Percentiles rank a stretch among this genome's conserved stretches.
Conservation (phyloP, 2,888 invertebrate genomes). For the Brachynemurus nebulosus region DNA sequence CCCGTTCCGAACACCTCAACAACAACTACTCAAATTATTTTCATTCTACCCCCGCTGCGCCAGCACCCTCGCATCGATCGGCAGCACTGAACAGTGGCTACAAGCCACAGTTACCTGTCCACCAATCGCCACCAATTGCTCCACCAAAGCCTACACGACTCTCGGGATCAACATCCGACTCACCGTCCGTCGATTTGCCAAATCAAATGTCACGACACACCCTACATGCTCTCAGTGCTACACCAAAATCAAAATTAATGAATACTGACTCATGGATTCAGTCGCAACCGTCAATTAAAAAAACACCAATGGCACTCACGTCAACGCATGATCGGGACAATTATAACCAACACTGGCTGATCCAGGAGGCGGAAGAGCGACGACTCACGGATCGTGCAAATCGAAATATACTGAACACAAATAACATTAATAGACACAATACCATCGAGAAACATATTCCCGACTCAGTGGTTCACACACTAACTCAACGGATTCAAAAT, state of each 20-base stretch:
- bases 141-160: slow-evolving; percentile 23
- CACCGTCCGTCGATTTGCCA: slow-evolving; percentile 14
- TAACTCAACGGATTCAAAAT: slow-evolving; percentile 56
- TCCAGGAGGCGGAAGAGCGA: slow-evolving; percentile 82
- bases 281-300: slow-evolving; percentile 42
- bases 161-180: slow-evolving; percentile 10
- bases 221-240: slow-evolving; percentile 55
- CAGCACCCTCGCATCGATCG: slow-evolving; percentile 20
- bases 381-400: slow-evolving; percentile 43
- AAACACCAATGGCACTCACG: slow-evolving; percentile 32
- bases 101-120: no score
- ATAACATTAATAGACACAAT: slow-evolving; percentile 28
- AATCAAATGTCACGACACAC: slow-evolving; percentile 58
- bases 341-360: slow-evolving; percentile 81
- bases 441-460: slow-evolving; percentile 47
- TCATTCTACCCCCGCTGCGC: slow-evolving; percentile 5
- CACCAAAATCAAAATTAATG: slow-evolving; percentile 61
- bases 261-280: slow-evolving; percentile 59
- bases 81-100: slow-evolving; percentile 26
- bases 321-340: slow-evolving; percentile 37
- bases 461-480: slow-evolving; percentile 52
- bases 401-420: no score
- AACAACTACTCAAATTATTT: slow-evolving; percentile 10
- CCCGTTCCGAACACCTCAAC: slow-evolving; percentile 45
- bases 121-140: slow-evolving; percentile 27